Conservation (phyloP, 1,140 invertebrate genomes). For the Octopus bimaculoides region DNA sequence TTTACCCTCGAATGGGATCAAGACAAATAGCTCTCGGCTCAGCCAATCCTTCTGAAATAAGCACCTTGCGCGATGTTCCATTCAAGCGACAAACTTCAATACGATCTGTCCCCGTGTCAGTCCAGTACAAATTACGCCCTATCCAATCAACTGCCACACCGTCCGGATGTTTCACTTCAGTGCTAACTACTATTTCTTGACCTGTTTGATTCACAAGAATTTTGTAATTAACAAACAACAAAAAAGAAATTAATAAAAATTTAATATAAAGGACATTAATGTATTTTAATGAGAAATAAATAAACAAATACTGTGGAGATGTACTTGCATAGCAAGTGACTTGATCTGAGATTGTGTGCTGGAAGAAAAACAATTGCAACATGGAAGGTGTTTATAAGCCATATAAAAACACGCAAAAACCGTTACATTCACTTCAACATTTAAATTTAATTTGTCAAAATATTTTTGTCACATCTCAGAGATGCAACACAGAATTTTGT, state of each 20-base stretch:
- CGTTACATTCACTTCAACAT: too few species aligned
- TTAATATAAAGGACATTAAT: too few species aligned
- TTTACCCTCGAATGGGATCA: conserved; percentile 81
- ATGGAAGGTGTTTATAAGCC: too few species aligned
- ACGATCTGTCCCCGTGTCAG: conserved; percentile 84
- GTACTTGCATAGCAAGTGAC: too few species aligned
- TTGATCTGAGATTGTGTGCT: too few species aligned
- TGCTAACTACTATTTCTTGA: conserved; percentile 41
- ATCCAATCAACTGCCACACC: conserved; percentile 92
- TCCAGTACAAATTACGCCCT: conserved; percentile 93
- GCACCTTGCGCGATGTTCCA: conserved; percentile 69
- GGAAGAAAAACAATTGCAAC: too few species aligned
- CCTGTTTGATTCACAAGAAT: conserved; percentile 26
- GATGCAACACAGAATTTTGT: too few species aligned
- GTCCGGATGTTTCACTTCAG: conserved; percentile 78
- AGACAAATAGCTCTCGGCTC: conserved; percentile 94
- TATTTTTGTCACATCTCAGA: too few species aligned
- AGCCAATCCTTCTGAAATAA: conserved; percentile 75
- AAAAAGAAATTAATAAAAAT: conserved; percentile 1
- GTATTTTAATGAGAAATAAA: too few species aligned
- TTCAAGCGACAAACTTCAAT: conserved; percentile 91
- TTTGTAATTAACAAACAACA: conserved; percentile 17
- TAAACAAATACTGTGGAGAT: too few species aligned
- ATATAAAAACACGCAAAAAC: too few species aligned
- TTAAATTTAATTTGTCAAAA: too few species aligned